Conservation (phyloP, 2,888 invertebrate species). For the Sacculina carcini region DNA sequence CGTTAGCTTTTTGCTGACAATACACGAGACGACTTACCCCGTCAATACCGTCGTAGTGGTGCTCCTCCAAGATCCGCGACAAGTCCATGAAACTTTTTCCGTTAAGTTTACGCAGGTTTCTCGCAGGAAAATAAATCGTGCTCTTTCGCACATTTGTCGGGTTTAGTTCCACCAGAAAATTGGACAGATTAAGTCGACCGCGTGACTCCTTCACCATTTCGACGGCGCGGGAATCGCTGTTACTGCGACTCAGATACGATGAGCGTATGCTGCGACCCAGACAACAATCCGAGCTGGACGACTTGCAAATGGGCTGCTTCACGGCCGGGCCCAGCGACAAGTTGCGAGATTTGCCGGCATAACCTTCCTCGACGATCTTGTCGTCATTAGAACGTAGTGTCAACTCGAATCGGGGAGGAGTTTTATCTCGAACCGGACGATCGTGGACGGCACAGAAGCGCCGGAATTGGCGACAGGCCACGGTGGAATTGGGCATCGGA, state of each 20-base stretch:
- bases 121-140: slow-evolving; percentile 6
- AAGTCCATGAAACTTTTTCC: slow-evolving; percentile 13
- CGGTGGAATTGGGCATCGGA: not conserved
- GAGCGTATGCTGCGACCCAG: not conserved
- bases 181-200: not conserved
- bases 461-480: not conserved
- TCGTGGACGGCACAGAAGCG: not conserved
- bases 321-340: not conserved
- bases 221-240: slow-evolving; percentile 12
- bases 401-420: not conserved
- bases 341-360: too few relatives aligned
- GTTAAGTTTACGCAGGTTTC: slow-evolving; percentile 9
- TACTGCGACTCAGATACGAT: slow-evolving; percentile 5
- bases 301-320: not conserved
- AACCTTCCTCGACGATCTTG: too few relatives aligned
- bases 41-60: not conserved
- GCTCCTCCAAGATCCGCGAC: slow-evolving; percentile 12
- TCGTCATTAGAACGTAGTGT: too few relatives aligned
- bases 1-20: too few relatives aligned
- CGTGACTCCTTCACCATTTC: slow-evolving; percentile 10
- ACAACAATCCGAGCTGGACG: not conserved
- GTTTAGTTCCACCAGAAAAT: not conserved
- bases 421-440: not conserved
- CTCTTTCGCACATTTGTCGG: not conserved
- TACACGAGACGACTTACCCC: not conserved